Evolutionary conservation across 30 jellyfish, hydroid and myxozoan genomes (phyloP), one percentile per base, ranked within the genome.

Genomic region (Aurelia sp.): DNA sequence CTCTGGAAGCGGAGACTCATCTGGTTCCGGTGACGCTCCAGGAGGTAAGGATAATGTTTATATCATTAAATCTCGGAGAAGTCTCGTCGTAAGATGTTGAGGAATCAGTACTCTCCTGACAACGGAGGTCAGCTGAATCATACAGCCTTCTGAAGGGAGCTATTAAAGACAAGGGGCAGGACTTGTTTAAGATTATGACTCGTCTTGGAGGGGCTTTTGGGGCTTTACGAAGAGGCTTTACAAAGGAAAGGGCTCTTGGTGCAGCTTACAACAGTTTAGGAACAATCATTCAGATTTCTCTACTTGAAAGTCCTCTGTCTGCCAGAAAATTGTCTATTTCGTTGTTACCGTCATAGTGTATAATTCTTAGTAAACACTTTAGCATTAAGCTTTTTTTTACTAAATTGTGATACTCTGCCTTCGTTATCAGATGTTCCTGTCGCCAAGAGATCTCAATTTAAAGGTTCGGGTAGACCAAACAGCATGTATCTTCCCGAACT

Each of bases 11-110:
- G 92, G 92, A 2, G 92, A 83, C 33, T 50, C 86, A 67, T 88
- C 97, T 20, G 97, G 97, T 13, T 88, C 97, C 44, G 97, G 97
- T 12, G 92, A 79, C 13, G 73, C 76, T 44, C 65, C 60, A 7
- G 66, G 35, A 47, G 78, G 78, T 68, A 58, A 15, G 16, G 38
- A 13, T 59, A 4, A 21, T 59, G 27, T 59, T 59, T 9, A 13
- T 18, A 15, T 59, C 0, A 59, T 44, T 9, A 1, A 1, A 9
- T 44, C 55, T 44, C 16, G 13, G 55, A 8, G 55, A 44, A 44
- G 6, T 44, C 55, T 44, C 55, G 15, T 13, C 7, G 3, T 8
- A 8, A 44, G 15, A 44, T 44, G 55, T 44, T 5, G 55, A 44
- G 15, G 55, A 44, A 44, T 7, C 55, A 44, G 15, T 44, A 44